Evolutionary conservation across 2,113 vertebrate genomes (phyloP).

Genomic region (Pedionomus torquatus): DNA sequence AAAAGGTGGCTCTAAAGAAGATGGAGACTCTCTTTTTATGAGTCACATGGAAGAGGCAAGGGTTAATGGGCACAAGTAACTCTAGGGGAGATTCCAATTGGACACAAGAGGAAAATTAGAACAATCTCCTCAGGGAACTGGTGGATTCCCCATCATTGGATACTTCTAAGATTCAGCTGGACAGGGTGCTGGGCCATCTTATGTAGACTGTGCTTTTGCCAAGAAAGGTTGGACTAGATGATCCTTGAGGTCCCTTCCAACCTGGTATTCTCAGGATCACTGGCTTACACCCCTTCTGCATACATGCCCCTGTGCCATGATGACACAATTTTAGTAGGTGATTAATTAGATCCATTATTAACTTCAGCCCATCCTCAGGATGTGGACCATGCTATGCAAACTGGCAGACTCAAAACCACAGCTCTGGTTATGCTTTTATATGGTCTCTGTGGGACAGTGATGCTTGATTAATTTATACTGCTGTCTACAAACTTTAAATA

Average conservation of each 20-base stretch:
- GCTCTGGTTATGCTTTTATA: neutral
- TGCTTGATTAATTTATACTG: conserved; percentile 28
- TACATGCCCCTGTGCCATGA: neutral
- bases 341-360: conserved; percentile 8
- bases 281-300: neutral
- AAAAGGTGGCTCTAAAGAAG: neutral
- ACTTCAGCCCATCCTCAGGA: neutral
- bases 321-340: neutral
- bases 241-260: neutral
- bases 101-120: neutral
- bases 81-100: neutral
- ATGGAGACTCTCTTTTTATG: neutral
- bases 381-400: neutral
- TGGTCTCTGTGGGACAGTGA: neutral
- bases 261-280: neutral
- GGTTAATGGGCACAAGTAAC: neutral
- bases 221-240: neutral
- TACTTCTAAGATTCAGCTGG: neutral
- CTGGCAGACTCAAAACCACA: neutral
- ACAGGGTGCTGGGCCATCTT: neutral
- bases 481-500: neutral
- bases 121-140: neutral
- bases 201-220: neutral
- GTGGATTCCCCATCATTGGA: neutral
- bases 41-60: neutral